Evolutionary conservation across 2,888 invertebrate genomes (phyloP).

Genomic region (Diplazon laetatorius): DNA sequence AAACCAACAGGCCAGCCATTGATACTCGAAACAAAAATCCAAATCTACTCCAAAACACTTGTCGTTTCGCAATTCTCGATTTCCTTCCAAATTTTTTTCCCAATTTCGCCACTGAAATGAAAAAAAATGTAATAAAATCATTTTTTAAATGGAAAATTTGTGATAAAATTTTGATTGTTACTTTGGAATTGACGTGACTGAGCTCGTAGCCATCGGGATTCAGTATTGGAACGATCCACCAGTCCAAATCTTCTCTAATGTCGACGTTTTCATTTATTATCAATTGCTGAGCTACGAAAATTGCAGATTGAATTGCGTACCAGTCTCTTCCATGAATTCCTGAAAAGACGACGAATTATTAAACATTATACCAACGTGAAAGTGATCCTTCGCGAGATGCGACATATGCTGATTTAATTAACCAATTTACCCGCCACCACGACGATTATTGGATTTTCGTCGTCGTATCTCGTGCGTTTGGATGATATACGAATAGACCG

Average conservation of each 20-base stretch:
- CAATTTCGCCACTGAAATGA: conserved; percentile 49
- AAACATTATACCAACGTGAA: not conserved
- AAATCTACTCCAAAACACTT: conserved; percentile 54
- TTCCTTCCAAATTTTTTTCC: conserved; percentile 47
- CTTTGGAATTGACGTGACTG: conserved; percentile 18
- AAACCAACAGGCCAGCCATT: conserved; percentile 53
- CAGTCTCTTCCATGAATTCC: conserved; percentile 61
- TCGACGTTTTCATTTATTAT: conserved; percentile 47
- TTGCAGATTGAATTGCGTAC: conserved; percentile 59
- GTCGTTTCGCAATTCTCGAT: not conserved
- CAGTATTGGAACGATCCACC: conserved; percentile 60
- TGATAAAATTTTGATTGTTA: conserved; percentile 15
- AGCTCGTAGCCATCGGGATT: conserved; percentile 59
- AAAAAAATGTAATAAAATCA: not conserved
- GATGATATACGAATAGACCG: conserved; percentile 55
- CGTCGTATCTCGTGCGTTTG: not conserved
- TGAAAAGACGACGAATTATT: conserved; percentile 44
- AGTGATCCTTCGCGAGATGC: conserved; percentile 3
- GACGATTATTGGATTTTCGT: conserved; percentile 59
- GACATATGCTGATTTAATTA: conserved; percentile 28
- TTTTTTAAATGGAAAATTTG: too few species aligned
- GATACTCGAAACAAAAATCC: conserved; percentile 55
- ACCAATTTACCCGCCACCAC: conserved; percentile 58
- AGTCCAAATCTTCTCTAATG: conserved; percentile 37
- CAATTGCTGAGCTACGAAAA: conserved; percentile 56